Base-by-base conservation (phyloP, 2,113 vertebrate species). In the Dromas ardeola region DNA sequence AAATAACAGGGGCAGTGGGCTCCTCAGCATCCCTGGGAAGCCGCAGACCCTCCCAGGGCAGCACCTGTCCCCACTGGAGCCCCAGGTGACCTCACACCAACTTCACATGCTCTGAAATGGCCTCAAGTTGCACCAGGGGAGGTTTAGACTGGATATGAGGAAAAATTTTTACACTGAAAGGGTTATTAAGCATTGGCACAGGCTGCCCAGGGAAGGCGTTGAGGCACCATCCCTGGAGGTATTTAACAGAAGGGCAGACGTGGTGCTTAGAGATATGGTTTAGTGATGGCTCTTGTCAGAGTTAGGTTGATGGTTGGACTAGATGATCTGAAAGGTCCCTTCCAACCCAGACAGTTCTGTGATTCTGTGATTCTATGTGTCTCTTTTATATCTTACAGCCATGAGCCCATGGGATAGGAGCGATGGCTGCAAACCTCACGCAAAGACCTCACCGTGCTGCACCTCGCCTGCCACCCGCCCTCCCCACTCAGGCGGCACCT, bases 361-460 rank as follows among this genome's bases (percentile, higher is more conserved):
- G 47, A 49, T 49, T 49, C 21, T 49, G 6, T 22, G 47, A 49
- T 49, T 49, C 47, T 49, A 20, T 1, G 0, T 30, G 66, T 15
- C n/a, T 81, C 38, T 62, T n/a, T 12, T 20, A 1, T 2, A 17
- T 16, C 73, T 19, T 61, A 34, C 20, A 85, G 66, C 38, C 73
- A 6, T 4, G 4, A 78, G 16, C 7, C 49, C 9, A 0, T 4
- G 32, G 59, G 19, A 53, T n/a, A 50, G 55, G 18, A 56, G 18
- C 2, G 12, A 50, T 34, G 59, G 32, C 26, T 53, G 15, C 15
- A 67, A 52, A 63, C 9, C 47, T 59, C 4, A 0, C 2, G 7
- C 88, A 71, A 42, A 66, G 42, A 25, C 15, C 56, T 82, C 3
- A 3, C 3, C 38, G 16, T 0, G 0, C 26, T 2, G 2, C 16